These are phyloP conservation scores for Diuraphis noxia DNA, from an alignment of 1,140 invertebrate species.

Conservation along the genomic window DNA sequence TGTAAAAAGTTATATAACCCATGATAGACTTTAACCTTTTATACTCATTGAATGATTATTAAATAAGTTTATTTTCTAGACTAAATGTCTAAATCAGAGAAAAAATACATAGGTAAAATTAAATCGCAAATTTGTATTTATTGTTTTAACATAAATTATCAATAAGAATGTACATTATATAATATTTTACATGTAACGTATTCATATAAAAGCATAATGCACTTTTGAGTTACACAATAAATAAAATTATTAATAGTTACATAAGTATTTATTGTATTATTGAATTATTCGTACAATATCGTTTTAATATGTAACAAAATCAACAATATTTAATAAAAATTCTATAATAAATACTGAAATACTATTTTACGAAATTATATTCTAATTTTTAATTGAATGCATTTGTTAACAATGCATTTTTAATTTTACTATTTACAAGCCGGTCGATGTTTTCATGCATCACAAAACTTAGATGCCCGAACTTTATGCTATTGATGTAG, in stretches of 20 bases:
- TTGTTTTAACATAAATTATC: neutral
- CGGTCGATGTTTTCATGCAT: slow-evolving; percentile 24
- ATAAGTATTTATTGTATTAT: no score
- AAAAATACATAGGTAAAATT: neutral
- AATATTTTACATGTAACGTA: neutral
- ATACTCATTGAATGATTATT: neutral
- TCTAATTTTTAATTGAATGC: neutral
- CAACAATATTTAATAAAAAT: neutral
- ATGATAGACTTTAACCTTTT: neutral
- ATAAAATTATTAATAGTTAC: neutral
- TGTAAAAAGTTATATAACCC: neutral
- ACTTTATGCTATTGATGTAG: slow-evolving; percentile 21
- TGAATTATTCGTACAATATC: neutral
- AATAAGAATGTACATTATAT: neutral
- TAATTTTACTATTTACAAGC: neutral
- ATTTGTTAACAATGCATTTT: neutral
- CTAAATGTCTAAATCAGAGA: neutral
- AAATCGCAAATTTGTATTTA: neutral
- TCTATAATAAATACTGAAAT: neutral
- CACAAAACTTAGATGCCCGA: slow-evolving; percentile 39
- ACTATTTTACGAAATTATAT: neutral
- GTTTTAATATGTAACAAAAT: neutral
- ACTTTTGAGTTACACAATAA: neutral
- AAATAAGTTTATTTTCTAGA: neutral
- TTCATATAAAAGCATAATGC: neutral